These are phyloP conservation scores for Chaenodraco wilsoni DNA, from an alignment of 2,797 vertebrate species.

Conservation along the genomic window DNA sequence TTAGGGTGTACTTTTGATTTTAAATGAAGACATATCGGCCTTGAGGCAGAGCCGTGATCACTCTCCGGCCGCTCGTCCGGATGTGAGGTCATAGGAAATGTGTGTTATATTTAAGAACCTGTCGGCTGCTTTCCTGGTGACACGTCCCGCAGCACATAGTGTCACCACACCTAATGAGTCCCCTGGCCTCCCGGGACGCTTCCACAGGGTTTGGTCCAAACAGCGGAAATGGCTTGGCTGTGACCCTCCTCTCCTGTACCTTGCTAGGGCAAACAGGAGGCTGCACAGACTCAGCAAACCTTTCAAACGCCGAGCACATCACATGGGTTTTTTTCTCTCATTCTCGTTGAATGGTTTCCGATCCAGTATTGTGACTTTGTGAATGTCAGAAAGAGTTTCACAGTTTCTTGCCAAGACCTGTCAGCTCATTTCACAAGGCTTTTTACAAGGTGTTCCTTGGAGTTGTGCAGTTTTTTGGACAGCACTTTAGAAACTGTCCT, in stretches of 20 bases:
- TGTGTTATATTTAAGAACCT: constrained; percentile 66
- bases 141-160: constrained; percentile 59
- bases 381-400: constrained; percentile 19
- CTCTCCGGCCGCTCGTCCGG: constrained; percentile 43
- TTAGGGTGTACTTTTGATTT: constrained; percentile 30
- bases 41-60: constrained; percentile 39
- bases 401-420: constrained; percentile 19
- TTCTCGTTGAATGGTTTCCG: constrained; percentile 30
- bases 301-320: constrained; percentile 24
- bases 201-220: constrained; percentile 68
- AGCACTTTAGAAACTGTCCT: neutral
- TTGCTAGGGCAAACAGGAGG: constrained; percentile 56
- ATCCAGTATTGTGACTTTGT: constrained; percentile 31
- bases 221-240: constrained; percentile 67
- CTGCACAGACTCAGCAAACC: constrained; percentile 52
- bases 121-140: constrained; percentile 71
- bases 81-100: constrained; percentile 58
- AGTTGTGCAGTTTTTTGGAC: constrained; percentile 12
- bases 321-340: constrained; percentile 31
- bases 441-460: constrained; percentile 4
- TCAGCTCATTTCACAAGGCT: constrained; percentile 7
- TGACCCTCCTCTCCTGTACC: constrained; percentile 53
- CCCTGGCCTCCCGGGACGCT: constrained; percentile 58
- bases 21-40: constrained; percentile 44
- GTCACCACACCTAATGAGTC: constrained; percentile 74